A percentile compares a stretch with the other conserved stretches of the same genome.
Evolutionary conservation across 2,113 vertebrate species (phyloP).

Genomic region (Charadrius vociferus): DNA sequence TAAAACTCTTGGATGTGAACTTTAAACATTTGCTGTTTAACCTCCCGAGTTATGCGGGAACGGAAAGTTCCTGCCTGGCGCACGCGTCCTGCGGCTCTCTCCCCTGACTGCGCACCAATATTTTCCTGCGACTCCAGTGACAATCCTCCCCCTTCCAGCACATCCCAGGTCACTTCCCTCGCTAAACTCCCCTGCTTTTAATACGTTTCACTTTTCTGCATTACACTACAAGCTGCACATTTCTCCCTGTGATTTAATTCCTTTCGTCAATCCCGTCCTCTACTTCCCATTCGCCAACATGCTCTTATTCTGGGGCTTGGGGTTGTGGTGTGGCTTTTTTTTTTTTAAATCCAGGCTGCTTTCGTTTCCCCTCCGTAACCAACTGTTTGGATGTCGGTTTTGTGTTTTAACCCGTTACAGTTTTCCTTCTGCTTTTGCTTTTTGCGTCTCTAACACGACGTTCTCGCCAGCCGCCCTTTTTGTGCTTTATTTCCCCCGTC

Average conservation of each 20-base stretch:
- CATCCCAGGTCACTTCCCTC: background rate
- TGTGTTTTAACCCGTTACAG: background rate
- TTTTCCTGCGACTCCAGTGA: background rate
- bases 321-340: background rate
- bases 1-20: background rate
- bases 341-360: background rate
- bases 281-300: background rate
- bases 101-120: background rate
- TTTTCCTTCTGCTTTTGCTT: background rate
- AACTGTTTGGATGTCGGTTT: background rate
- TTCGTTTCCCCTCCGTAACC: background rate
- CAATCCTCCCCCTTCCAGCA: background rate
- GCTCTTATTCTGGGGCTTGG: background rate
- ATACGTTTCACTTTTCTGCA: background rate
- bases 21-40: background rate
- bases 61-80: background rate
- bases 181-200: background rate
- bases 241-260: background rate
- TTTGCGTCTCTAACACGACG: background rate
- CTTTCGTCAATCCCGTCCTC: background rate
- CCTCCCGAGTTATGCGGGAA: background rate
- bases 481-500: background rate
- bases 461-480: background rate
- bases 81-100: background rate
- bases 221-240: background rate